Conservation (phyloP, 2,113 vertebrate genomes). For the Myocastor coypus region DNA sequence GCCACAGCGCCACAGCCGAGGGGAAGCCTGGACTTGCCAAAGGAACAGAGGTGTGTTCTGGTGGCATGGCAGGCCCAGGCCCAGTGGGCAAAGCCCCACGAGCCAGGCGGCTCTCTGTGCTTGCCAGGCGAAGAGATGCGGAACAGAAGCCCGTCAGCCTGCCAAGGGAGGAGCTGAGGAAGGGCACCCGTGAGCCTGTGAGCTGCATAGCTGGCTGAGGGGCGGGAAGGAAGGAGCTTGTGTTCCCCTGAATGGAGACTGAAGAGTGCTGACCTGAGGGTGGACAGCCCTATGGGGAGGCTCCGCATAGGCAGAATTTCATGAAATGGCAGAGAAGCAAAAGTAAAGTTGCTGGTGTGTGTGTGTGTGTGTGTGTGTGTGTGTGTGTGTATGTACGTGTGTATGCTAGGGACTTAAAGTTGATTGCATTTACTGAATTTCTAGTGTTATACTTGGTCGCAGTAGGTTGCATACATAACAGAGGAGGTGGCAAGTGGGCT, state of each 20-base stretch:
- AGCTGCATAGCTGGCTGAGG: neutral
- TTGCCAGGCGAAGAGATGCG: neutral
- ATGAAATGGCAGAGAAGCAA: neutral
- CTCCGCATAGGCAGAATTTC: neutral
- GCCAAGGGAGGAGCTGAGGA: neutral
- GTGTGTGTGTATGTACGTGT: neutral
- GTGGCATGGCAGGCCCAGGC: neutral
- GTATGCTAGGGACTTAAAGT: neutral
- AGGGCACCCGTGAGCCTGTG: neutral
- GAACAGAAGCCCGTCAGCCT: neutral
- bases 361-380: too few relatives aligned
- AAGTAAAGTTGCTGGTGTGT: neutral
- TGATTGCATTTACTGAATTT: neutral
- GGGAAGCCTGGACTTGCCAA: neutral
- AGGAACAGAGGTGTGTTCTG: neutral
- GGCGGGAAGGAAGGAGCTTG: neutral
- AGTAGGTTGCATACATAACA: too few relatives aligned
- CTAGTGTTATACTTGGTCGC: neutral
- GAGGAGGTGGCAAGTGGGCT: neutral
- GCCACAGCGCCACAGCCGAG: neutral
- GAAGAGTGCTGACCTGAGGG: neutral
- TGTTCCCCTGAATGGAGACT: neutral
- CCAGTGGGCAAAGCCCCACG: rapidly evolving
- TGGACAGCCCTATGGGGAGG: neutral
- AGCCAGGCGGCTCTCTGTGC: neutral